These are phyloP conservation scores for Calameuta filiformis DNA, from an alignment of 2,888 invertebrate species.

Conservation along the genomic window DNA sequence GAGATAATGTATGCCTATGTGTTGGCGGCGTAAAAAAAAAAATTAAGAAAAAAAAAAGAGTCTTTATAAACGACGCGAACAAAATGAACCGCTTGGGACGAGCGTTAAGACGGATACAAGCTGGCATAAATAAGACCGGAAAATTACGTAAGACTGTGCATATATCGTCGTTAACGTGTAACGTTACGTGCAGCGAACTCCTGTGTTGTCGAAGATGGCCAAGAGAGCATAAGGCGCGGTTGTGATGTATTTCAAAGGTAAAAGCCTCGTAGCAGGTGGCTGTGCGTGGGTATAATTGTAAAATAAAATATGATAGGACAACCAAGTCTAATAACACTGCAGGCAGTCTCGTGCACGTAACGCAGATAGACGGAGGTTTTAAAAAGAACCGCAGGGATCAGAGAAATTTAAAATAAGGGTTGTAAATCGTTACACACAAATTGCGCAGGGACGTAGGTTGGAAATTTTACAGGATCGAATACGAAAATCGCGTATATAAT, in stretches of 20 bases:
- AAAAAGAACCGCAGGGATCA: too few species aligned
- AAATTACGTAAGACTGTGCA: neutral
- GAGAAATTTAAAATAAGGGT: too few species aligned
- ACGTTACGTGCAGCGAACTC: neutral
- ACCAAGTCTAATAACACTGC: too few species aligned
- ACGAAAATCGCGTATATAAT: too few species aligned
- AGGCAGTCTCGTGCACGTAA: too few species aligned
- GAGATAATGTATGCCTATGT: neutral
- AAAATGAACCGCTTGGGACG: neutral
- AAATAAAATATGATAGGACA: too few species aligned
- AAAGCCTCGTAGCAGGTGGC: neutral
- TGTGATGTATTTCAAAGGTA: neutral
- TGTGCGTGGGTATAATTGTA: neutral
- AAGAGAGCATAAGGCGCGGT: neutral
- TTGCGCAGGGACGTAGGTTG: too few species aligned
- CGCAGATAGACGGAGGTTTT: too few species aligned
- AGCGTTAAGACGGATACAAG: neutral
- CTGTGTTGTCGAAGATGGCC: neutral
- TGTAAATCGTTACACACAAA: too few species aligned
- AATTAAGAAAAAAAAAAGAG: neutral
- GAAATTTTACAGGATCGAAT: too few species aligned
- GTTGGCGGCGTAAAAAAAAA: neutral
- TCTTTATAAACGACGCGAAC: neutral
- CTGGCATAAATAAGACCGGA: neutral
- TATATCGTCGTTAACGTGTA: neutral